Evolutionary conservation across 2,888 invertebrate genomes (phyloP), one percentile per base, ranked within the genome.

Genomic region (Leptura quadrifasciata): DNA sequence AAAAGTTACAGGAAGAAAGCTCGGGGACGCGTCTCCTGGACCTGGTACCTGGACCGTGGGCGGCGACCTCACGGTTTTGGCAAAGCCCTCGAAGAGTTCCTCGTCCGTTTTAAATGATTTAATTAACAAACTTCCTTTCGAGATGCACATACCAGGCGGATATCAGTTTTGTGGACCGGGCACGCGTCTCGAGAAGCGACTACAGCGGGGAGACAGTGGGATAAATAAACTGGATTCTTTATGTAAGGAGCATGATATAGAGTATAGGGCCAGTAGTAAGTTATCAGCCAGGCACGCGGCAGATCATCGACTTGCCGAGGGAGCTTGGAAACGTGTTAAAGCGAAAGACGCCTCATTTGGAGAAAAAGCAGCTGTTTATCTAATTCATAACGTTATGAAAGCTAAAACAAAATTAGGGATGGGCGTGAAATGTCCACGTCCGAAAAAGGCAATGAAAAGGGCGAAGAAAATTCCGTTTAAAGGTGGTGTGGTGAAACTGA

Each of bases 191-290:
- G 52, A 60, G 17, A 68, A 83, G 63, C 57, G 84, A 10, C 39
- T 84, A n/a, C 75, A 73, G 18, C 76, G 86, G 31, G 85, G 85
- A 17, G 86, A 87, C 77, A 76, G 27, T 54, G 85, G 85, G 8
- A 74, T 81, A 9, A 83, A 84, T 72, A 58, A 55, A 2, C 74
- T 85, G 17, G 86, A 85, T 75, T 65, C 74, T 55, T 82, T 81
- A 27, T 84, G 83, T 71, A 82, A 80, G 52, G 65, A 82, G 2
- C 85, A 84, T 75, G 84, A 85, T 79, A 82, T 84, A 9, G 83
- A 81, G 2, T 84, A 84, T 72, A 47, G 17, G 3, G 20, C 12
- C 8, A 64, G 27, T 20, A 39, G 27, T 31, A n/a, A 64, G 3
- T 64, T 64, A 64, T 15, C 21, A 64, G n/a, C n/a, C n/a, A n/a